Conservation (phyloP, 2,888 invertebrate genomes). For the Ormyrus nitidulus region DNA sequence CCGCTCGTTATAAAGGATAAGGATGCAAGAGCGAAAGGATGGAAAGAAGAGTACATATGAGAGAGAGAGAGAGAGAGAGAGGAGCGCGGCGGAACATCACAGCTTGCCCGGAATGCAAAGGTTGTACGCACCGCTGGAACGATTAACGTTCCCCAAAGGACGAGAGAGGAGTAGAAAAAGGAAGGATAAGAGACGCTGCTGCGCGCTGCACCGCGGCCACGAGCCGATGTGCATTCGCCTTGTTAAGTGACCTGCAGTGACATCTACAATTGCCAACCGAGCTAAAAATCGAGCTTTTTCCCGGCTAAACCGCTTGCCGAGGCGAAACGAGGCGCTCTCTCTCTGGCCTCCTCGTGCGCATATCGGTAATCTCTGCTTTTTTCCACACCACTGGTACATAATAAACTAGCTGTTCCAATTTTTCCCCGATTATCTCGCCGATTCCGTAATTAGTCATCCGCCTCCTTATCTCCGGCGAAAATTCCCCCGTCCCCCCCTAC, state of each 20-base stretch:
- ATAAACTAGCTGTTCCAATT: too few species aligned
- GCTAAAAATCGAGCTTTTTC: not conserved
- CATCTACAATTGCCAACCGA: conserved; percentile 2
- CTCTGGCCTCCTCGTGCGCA: too few species aligned
- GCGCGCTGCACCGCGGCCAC: too few species aligned
- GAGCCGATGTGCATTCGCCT: conserved; percentile 35
- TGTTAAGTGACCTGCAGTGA: not conserved
- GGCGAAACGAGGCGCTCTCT: not conserved
- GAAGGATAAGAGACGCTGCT: conserved; percentile 20
- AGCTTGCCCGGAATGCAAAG: conserved; percentile 61
- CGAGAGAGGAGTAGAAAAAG: conserved; percentile 61
- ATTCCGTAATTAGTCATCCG: too few species aligned
- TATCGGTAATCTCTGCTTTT: too few species aligned
- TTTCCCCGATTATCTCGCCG: too few species aligned
- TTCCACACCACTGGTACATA: too few species aligned
- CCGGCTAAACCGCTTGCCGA: not conserved
- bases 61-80: conserved; percentile 40
- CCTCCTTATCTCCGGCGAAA: too few species aligned
- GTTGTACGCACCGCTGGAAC: conserved; percentile 58
- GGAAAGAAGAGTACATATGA: too few species aligned
- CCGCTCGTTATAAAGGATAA: conserved; percentile 2
- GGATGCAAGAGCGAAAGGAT: not conserved
- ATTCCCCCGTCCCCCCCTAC: too few species aligned
- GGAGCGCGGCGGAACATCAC: conserved; percentile 38
- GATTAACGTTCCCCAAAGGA: conserved; percentile 63